Evolutionary conservation across 1,140 invertebrate genomes (phyloP).

Genomic region (Apis florea): DNA sequence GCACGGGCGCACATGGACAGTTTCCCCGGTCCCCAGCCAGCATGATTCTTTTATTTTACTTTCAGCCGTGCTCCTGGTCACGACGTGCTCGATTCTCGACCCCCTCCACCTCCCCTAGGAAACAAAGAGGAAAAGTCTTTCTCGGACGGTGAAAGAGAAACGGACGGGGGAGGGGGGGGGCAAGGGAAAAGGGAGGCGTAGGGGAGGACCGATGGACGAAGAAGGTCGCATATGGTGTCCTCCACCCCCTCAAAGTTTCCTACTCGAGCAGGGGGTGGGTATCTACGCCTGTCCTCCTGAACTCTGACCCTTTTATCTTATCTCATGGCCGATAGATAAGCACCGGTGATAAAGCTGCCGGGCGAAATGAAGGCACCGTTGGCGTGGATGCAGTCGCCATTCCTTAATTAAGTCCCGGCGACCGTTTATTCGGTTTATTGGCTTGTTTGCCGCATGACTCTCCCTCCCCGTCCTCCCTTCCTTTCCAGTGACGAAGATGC

Average conservation of each 20-base stretch:
- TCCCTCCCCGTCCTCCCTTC: no score
- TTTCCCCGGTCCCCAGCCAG: conserved; percentile 73
- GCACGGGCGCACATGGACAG: conserved; percentile 55
- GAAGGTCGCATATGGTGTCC: conserved; percentile 49
- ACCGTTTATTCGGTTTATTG: conserved; percentile 65
- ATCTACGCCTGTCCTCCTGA: conserved; percentile 57
- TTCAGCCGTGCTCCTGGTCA: conserved; percentile 69
- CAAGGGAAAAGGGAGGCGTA: conserved; percentile 39
- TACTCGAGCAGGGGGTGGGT: conserved; percentile 66
- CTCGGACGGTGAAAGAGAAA: conserved; percentile 1
- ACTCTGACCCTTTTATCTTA: conserved; percentile 74
- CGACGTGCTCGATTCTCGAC: conserved; percentile 64
- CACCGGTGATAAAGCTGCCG: conserved; percentile 57
- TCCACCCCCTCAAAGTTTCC: conserved; percentile 60
- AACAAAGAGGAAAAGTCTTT: conserved; percentile 41
- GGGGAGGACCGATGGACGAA: conserved; percentile 8
- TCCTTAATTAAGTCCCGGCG: conserved; percentile 77
- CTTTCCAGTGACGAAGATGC: conserved; percentile 30
- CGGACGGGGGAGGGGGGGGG: conserved; percentile 12
- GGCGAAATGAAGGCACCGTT: conserved; percentile 71
- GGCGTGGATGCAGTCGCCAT: conserved; percentile 70
- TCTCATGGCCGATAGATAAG: conserved; percentile 74
- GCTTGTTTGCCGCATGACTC: conserved; percentile 64
- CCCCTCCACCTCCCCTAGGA: conserved; percentile 42
- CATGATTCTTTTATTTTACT: conserved; percentile 80